These are phyloP conservation scores for Callinectes sapidus DNA, from an alignment of 2,888 invertebrate species.

Conservation along the genomic window DNA sequence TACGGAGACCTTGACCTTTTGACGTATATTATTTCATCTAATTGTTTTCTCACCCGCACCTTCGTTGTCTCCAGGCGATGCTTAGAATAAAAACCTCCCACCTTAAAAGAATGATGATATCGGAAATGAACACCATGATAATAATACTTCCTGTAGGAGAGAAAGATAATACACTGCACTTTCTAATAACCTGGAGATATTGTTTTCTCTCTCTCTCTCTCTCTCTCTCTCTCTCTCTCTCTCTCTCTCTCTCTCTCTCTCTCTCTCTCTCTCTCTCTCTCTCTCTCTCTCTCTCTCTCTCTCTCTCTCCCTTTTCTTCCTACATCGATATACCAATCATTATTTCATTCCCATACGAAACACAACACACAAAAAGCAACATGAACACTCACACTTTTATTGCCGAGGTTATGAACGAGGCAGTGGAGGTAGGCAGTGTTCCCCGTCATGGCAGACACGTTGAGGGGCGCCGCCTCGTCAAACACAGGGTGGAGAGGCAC, in stretches of 20 bases:
- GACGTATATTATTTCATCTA: neutral
- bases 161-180: neutral
- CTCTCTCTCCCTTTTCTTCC: too few species aligned
- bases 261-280: neutral
- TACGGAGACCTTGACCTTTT: neutral
- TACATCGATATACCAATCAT: too few species aligned
- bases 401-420: slow-evolving; percentile 70
- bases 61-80: neutral
- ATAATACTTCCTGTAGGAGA: neutral
- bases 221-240: too few species aligned
- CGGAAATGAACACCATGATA: neutral
- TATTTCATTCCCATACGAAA: too few species aligned
- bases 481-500: slow-evolving; percentile 69
- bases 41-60: neutral
- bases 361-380: neutral
- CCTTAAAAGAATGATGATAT: neutral
- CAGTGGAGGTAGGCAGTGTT: slow-evolving; percentile 71
- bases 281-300: neutral
- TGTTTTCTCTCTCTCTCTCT: neutral
- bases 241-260: too few species aligned
- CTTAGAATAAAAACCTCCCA: neutral
- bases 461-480: slow-evolving; percentile 69
- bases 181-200: neutral
- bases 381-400: slow-evolving; percentile 68
- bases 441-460: slow-evolving; percentile 66